A percentile compares a stretch with the other conserved stretches of the same genome.
phyloP scores from a whole-genome alignment of 2,888 invertebrate species.

The Alloplasta piceator region DNA sequence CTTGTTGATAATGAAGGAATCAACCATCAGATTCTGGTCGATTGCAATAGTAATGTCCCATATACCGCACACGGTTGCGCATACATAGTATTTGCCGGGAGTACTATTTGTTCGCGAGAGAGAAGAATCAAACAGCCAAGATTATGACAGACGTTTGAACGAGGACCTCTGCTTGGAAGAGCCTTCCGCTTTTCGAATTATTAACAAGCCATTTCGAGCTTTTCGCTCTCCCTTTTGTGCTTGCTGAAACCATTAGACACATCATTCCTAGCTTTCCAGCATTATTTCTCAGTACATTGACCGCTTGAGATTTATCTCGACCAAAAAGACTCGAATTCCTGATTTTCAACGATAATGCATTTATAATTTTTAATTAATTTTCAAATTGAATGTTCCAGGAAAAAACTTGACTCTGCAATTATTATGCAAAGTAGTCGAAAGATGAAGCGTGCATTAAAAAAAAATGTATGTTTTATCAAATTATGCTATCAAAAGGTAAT shows the following conservation, averaged over 20 bases:
- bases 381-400: no score
- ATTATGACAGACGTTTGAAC: slow-evolving; percentile 7
- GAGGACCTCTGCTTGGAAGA: not conserved
- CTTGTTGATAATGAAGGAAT: no score
- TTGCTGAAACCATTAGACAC: slow-evolving; percentile 44
- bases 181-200: slow-evolving; percentile 52
- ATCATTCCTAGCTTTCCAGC: not conserved
- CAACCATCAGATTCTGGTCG: no score
- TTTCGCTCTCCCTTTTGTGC: slow-evolving; percentile 59
- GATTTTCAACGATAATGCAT: no score
- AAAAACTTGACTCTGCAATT: no score
- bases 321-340: no score
- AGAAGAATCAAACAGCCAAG: slow-evolving; percentile 36
- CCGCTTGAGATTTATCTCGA: no score
- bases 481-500: not conserved
- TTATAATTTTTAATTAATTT: no score
- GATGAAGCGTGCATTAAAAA: no score
- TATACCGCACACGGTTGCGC: not conserved
- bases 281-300: no score
- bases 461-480: slow-evolving; percentile 3
- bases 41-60: no score
- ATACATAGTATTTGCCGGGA: slow-evolving; percentile 12
- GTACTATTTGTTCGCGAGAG: slow-evolving; percentile 58
- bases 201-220: slow-evolving; percentile 13
- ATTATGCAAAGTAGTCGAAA: no score